These are phyloP conservation scores for Xenops minutus DNA, from an alignment of 2,797 vertebrate species.

Conservation along the genomic window DNA sequence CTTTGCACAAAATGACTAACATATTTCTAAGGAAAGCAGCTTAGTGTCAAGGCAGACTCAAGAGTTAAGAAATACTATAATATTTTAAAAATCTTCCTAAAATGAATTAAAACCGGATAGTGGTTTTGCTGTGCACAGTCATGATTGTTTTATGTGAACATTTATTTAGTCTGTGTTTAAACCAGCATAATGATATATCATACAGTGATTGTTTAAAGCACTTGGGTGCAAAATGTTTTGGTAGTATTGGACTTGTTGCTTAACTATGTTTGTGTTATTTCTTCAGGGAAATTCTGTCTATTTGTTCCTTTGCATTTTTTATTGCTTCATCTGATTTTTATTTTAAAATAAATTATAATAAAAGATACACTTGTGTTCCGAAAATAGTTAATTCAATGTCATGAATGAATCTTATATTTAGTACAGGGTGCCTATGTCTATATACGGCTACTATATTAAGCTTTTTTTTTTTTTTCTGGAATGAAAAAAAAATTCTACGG, in stretches of 20 bases:
- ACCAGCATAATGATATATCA: neutral
- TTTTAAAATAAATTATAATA: neutral
- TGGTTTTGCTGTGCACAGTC: neutral
- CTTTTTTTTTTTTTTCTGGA: neutral
- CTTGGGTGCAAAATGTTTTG: neutral
- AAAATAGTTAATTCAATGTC: neutral
- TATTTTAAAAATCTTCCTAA: neutral
- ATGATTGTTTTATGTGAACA: constrained; percentile 10
- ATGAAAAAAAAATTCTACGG: neutral
- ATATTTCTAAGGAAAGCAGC: neutral
- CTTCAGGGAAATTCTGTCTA: neutral
- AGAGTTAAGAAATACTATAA: neutral
- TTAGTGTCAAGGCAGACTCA: neutral
- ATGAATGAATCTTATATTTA: neutral
- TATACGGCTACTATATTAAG: neutral
- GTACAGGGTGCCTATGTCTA: neutral
- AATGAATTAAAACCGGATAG: constrained; percentile 2
- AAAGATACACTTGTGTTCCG: neutral
- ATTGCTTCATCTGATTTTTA: neutral
- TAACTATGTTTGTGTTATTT: neutral
- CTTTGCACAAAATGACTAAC: neutral
- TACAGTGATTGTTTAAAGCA: neutral
- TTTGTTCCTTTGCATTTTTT: neutral
- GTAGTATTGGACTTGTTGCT: neutral
- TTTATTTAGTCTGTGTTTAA: constrained; percentile 37